These are phyloP conservation scores for Enhydra lutris DNA, from an alignment of 2,113 vertebrate genomes.

Conservation along the genomic window DNA sequence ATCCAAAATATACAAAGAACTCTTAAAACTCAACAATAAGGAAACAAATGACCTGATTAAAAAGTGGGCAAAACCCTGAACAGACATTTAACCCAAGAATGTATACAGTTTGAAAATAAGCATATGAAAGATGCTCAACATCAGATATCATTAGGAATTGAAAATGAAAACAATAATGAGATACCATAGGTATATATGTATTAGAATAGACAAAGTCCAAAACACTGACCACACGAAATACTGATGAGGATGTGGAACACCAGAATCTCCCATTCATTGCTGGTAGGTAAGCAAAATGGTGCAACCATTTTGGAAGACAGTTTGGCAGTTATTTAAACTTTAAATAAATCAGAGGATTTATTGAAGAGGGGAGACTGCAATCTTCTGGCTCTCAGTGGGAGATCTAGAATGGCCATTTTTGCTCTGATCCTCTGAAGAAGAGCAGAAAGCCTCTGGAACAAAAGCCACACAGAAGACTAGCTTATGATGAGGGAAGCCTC, in stretches of 20 bases:
- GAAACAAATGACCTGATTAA: not conserved
- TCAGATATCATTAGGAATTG: not conserved
- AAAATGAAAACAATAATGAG: not conserved
- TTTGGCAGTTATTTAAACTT: not conserved
- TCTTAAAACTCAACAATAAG: not conserved
- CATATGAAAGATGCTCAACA: not conserved
- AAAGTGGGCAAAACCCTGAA: not conserved
- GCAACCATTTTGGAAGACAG: not conserved
- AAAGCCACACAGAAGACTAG: too few species aligned
- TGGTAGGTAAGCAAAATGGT: not conserved
- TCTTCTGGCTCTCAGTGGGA: too few species aligned
- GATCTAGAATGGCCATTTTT: too few species aligned
- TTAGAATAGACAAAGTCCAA: not conserved
- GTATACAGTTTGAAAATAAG: not conserved
- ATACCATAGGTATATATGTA: not conserved
- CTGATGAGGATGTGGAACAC: not conserved
- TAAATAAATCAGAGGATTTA: not conserved
- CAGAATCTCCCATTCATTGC: not conserved
- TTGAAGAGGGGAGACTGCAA: too few species aligned
- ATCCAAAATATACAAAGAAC: not conserved
- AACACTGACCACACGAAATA: not conserved
- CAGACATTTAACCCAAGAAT: not conserved
- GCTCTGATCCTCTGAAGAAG: too few species aligned
- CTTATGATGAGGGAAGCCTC: too few species aligned
- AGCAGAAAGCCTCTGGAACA: too few species aligned